Base-by-base conservation (phyloP, 2,113 vertebrate species). In the Sigmodon hispidus region DNA sequence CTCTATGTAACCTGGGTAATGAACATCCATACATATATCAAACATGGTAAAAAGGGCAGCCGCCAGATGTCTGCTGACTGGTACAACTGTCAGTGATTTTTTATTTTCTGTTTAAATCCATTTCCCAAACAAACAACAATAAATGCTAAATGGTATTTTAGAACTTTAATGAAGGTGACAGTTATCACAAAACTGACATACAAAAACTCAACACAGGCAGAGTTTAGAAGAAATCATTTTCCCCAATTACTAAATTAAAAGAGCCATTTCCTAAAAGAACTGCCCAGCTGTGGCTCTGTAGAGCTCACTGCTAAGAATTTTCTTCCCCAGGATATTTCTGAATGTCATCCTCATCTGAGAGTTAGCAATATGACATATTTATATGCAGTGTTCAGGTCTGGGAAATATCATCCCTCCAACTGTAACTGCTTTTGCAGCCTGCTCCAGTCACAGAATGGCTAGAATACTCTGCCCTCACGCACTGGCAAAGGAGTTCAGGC, bases 171-270 rank as follows among this genome's bases (percentile, higher is more conserved):
- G 61, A 65, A 12, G 11, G 15, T 12, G 0, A 48, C 69, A 81
- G 61, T 57, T 40, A 89, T 67, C 59, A 36, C 10, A 69, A 69
- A 94, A 26, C 10, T 52, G 65, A 19, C 40, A 21, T 10, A 34
- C 7, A 50, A 17, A 59, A 52, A 40, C 26, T 89, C 91, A 86
- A 83, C 76, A 17, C 0, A 70, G 16, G 19, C 15, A 48, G 15
- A 52, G 48, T 50, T 83, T 48, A 31, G 34, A 76, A 80, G 43
- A 91, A 5, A 72, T 6, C n/a, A 26, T 65, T 73, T 88, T 8
- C 16, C 19, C 45, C 29, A 69, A 57, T 93, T 94, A 83, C 72
- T 88, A 90, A 79, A 95, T 59, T 94, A 59, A 63, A 96, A 77
- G 69, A 36, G 29, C 70, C 70, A 83, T 36, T 89, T 57, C 4